Percentiles rank a stretch among this genome's conserved stretches.
Evolutionary conservation across 1,140 invertebrate species (phyloP).

Genomic region (Pogonognathellus flavescens): DNA sequence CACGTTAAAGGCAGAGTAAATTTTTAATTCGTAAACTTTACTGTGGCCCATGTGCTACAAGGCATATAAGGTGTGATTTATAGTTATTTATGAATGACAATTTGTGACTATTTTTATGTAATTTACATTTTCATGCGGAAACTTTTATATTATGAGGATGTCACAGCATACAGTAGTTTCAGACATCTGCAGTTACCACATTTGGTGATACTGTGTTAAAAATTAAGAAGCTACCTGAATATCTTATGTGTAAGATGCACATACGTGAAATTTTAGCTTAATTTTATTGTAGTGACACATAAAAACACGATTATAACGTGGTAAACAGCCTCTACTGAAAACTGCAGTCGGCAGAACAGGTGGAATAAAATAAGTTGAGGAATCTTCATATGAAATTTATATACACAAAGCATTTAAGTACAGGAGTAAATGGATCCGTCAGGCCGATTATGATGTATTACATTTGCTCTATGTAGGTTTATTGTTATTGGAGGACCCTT

Average conservation of each 20-base stretch:
- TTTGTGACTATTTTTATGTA: conserved; percentile 21
- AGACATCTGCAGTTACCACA: neutral
- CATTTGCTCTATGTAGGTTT: neutral
- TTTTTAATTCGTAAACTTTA: neutral
- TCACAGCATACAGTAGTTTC: no score
- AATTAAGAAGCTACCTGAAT: neutral
- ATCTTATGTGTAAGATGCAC: neutral
- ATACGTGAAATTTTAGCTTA: neutral
- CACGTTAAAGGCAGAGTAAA: conserved; percentile 9
- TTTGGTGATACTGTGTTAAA: conserved; percentile 1
- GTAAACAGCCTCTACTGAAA: neutral
- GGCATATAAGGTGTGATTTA: neutral
- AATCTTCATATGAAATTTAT: neutral
- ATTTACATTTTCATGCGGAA: conserved; percentile 33
- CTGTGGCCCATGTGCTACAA: neutral
- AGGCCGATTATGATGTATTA: conserved; percentile 18
- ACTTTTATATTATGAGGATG: neutral
- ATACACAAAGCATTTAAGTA: neutral
- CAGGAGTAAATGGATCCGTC: neutral
- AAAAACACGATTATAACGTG: neutral
- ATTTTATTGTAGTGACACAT: neutral
- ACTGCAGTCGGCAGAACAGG: neutral
- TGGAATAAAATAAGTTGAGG: neutral
- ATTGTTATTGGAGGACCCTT: neutral
- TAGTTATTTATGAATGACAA: conserved; percentile 15